Base-by-base conservation (phyloP, 2,797 vertebrate species). In the Sebastiscus tertius region DNA sequence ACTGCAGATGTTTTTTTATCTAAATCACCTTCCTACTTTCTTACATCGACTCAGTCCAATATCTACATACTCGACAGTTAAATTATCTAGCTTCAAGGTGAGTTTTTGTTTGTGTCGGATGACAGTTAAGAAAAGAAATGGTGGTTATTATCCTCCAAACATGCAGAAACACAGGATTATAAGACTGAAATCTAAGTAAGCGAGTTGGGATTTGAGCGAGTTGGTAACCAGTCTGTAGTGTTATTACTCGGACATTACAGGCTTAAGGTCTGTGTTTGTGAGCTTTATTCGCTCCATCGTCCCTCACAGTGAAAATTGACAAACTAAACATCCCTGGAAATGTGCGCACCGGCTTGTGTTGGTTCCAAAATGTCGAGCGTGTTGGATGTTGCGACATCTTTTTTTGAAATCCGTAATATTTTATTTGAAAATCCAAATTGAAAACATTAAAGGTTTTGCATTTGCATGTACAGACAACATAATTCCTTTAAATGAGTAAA, bases 221-320 rank as follows among this genome's bases (percentile, higher is more conserved):
- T 66, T 70, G 62, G 63, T 70, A 61, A 72, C 77, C 58, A 29
- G 88, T 79, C 76, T 73, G 64, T 66, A 33, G 66, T 29, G 75
- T 81, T 58, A 36, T 36, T 77, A 75, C 39, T 55, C 36, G 0
- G 63, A 82, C 77, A 22, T 89, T 79, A 90, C 84, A 88, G 81
- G 82, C 72, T 75, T 29, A 77, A 70, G 49, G 82, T 88, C 80
- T 79, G 83, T 56, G 71, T 83, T 18, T 62, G 81, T 11, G 82
- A 93, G 82, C 84, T 68, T 56, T 14, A 26, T 52, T 58, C 46
- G 72, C 83, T 75, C 87, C 11, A 5, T 73, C 22, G 13, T 78
- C 84, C 83, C 83, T 93, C 93, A 93, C 93, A 94, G 91, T 93
- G 92, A 90, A 86, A 78, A 52, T 87, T 36, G 75, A 85, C 58